Conservation (phyloP, 1,140 invertebrate species). For the Drosophila tani region DNA sequence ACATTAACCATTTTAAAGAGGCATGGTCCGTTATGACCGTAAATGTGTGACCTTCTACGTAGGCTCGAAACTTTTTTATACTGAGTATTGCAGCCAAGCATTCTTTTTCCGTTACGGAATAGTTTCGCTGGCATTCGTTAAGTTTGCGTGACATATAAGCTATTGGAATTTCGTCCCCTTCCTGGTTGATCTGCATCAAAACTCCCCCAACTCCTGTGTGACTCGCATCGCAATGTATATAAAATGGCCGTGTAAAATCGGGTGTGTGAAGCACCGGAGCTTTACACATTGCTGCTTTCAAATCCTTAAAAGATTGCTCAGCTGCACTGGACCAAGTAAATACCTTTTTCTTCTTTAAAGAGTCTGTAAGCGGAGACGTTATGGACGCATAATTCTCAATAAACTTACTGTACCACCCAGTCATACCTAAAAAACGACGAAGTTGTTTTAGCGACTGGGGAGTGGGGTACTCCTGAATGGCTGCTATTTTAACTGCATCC, state of each 20-base stretch:
- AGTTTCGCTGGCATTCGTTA: too few relatives aligned
- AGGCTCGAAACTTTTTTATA: too few relatives aligned
- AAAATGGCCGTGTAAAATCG: conserved; percentile 4
- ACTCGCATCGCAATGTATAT: conserved; percentile 2
- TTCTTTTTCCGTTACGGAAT: too few relatives aligned
- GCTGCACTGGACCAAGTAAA: neutral
- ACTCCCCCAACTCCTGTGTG: too few relatives aligned
- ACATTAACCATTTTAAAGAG: too few relatives aligned
- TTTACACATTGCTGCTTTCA: conserved; percentile 6
- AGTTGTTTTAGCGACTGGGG: neutral
- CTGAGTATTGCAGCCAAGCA: neutral
- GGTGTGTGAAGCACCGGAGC: conserved; percentile 6
- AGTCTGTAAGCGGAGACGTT: neutral
- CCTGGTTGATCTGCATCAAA: too few relatives aligned
- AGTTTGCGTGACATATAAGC: too few relatives aligned
- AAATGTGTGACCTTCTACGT: too few relatives aligned
- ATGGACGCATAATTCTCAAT: neutral
- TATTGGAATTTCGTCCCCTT: too few relatives aligned
- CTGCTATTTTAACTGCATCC: conserved; percentile 2
- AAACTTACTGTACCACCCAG: neutral
- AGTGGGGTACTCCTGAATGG: neutral
- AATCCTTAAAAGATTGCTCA: neutral
- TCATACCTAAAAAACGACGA: neutral
- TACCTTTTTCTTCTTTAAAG: neutral
- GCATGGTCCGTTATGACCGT: too few relatives aligned